Evolutionary conservation across 2,113 vertebrate species (phyloP), one percentile per base, ranked within the genome.

Genomic region (Calyptomena viridis): DNA sequence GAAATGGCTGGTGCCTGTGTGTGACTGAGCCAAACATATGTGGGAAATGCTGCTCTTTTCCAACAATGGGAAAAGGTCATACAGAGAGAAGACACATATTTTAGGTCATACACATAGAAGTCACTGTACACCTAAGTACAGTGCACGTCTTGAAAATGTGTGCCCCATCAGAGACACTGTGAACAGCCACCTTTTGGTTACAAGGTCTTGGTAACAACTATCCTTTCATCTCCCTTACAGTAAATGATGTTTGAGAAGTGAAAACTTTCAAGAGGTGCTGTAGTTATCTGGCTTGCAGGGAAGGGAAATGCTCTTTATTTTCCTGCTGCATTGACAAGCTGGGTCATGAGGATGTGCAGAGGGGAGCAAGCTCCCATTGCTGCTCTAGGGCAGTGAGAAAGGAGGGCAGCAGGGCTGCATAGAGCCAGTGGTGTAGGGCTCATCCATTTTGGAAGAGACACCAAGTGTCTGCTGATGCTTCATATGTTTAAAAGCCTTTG

Each of bases 31-130:
- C 88, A 94, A 42, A 66, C 44, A 18, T 33, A 42, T 28, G 75
- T 76, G 63, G 88, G 93, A 93, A 89, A 72, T 44, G 20, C 28
- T 75, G 53, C 25, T 55, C 40, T 91, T 90, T 89, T 72, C 55
- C 40, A 79, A 18, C n/a, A 69, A 12, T 7, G 18, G 4, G 37
- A 75, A 15, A 3, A 64, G 74, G 62, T 79, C 53, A 37, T 1
- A 3, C 27, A 52, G 35, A 27, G 4, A 55, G 69, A 93, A 82
- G 11, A 66, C 49, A 33, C 33, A 3, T 52, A 44, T 90, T 87
- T 84, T 64, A 64, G 74, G 62, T 79, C 53, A 37, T 1, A 3
- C 27, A 52, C 39, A 27, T 4, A 55, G 69, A 93, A 82, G 11
- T 69, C 49, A 33, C 33, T 74, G 31, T 27, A 31, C 56, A 72